These are phyloP conservation scores for Harmothoe impar DNA, from an alignment of 2,888 invertebrate genomes.

Conservation along the genomic window DNA sequence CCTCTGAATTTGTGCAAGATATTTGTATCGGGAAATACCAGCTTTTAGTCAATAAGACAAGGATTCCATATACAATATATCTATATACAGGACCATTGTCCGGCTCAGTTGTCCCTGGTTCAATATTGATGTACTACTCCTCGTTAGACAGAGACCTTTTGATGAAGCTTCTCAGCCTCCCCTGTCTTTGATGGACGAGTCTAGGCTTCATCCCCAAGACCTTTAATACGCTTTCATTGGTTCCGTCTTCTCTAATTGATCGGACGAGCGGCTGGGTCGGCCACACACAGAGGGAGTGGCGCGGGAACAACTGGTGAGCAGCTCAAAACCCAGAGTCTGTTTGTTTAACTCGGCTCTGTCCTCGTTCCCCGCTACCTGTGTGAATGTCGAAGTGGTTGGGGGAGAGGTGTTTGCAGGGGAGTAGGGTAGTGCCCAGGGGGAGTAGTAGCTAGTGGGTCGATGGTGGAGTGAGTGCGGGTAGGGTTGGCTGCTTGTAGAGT, in stretches of 20 bases:
- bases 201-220: neutral
- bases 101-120: no score
- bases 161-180: no score
- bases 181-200: no score
- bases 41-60: no score
- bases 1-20: no score
- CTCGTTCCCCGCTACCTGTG: neutral
- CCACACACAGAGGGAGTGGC: neutral
- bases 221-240: neutral
- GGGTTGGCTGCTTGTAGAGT: neutral
- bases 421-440: neutral
- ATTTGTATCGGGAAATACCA: no score
- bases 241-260: slow-evolving; percentile 13
- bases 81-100: no score
- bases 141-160: no score
- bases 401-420: neutral
- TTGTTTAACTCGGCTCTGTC: neutral
- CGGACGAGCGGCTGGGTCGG: neutral
- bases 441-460: neutral
- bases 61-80: no score
- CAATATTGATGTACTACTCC: no score
- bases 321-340: slow-evolving; percentile 5
- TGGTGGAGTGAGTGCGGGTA: neutral
- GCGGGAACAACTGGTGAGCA: neutral
- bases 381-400: neutral